Base-by-base conservation (phyloP, 1,140 invertebrate genomes). In the Calephelis virginiensis region DNA sequence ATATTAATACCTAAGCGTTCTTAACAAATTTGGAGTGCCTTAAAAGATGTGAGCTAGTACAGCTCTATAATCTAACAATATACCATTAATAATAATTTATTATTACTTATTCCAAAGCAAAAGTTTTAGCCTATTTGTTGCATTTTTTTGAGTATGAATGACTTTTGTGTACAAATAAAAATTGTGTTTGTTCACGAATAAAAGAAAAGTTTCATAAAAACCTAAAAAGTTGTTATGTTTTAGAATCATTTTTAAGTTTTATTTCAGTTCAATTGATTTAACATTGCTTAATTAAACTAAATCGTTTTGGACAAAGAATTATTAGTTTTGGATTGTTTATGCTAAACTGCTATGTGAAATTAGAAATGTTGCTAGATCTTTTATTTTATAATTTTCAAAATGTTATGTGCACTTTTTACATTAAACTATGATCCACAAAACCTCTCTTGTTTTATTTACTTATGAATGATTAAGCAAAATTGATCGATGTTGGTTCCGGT, bases 281-380 rank as follows among this genome's bases (percentile, higher is more conserved):
- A n/a, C n/a, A n/a, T n/a, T n/a, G n/a, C n/a, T n/a, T n/a, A n/a
- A n/a, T n/a, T n/a, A n/a, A n/a, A n/a, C n/a, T n/a, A n/a, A n/a
- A 48, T 48, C 47, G 47, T 48, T 48, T 48, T 48, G 47, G n/a
- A 48, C 47, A 48, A 48, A 48, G 48, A 49, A 49, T 48, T 48
- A n/a, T 48, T 48, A 7, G 13, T 14, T 49, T 49, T 14, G n/a
- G n/a, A 14, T 49, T 49, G n/a, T 14, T 49, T 49, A 49, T 13
- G 48, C 48, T 49, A 49, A 49, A 49, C 14, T 49, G n/a, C 48
- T 49, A n/a, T 49, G 48, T n/a, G 13, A 49, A 49, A 49, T 7
- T 49, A 49, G n/a, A 14, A 14, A 49, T 49, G 14, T 5, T 7
- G 48, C 48, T 49, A n/a, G 48, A 14, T 49, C 48, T 49, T 14